These are phyloP conservation scores for Chaitophorus viminalis DNA, from an alignment of 2,888 invertebrate genomes.

Conservation along the genomic window DNA sequence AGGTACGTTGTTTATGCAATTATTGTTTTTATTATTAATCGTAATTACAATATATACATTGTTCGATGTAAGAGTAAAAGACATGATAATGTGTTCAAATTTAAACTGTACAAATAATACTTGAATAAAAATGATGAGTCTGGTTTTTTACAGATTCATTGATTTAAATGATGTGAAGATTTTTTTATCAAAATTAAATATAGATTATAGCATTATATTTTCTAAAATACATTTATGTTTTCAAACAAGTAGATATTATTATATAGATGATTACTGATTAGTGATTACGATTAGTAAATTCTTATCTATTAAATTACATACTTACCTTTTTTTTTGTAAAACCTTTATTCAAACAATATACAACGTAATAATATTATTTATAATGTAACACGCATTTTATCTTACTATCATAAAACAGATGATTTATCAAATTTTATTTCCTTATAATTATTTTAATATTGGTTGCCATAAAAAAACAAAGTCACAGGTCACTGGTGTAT, in stretches of 20 bases:
- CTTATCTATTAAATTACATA: too few species aligned
- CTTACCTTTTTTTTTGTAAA: too few species aligned
- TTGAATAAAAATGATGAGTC: background rate
- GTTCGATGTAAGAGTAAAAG: background rate
- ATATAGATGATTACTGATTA: background rate
- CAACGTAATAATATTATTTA: too few species aligned
- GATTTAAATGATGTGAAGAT: background rate
- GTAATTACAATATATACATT: background rate
- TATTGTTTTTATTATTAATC: constrained; percentile 11
- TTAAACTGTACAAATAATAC: background rate
- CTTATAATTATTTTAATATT: too few species aligned
- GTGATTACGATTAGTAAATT: too few species aligned
- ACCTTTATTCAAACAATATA: too few species aligned
- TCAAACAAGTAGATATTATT: background rate
- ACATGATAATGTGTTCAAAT: background rate
- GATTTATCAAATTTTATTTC: too few species aligned
- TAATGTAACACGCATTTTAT: too few species aligned
- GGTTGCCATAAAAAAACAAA: too few species aligned
- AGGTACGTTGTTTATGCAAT: constrained; percentile 31
- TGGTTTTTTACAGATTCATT: too few species aligned
- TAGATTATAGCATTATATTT: background rate
- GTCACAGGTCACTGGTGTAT: too few species aligned
- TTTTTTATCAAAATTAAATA: background rate
- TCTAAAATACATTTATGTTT: background rate
- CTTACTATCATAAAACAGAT: too few species aligned